Base-by-base conservation (phyloP, 2,888 invertebrate genomes). In the Nephrotoma flavescens region DNA sequence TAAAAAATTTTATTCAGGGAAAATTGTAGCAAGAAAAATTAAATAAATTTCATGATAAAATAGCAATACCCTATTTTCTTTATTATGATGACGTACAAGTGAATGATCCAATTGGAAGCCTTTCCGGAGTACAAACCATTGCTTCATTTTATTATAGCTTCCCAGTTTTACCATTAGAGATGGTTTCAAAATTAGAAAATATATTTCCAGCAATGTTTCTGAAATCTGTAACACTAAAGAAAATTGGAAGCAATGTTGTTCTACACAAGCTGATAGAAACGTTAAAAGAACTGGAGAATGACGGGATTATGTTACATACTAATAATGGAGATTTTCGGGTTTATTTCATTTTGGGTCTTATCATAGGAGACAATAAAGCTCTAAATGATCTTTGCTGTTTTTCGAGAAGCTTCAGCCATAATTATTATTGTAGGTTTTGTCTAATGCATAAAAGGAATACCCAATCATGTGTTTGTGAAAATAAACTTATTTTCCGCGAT, bases 361-460 rank as follows among this genome's bases (percentile, higher is more conserved):
- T 88, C 85, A 86, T 88, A 85, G 88, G 87, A 15, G 71, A 71
- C 19, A 71, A n/a, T 71, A n/a, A n/a, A 41, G 83, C 31, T 31
- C 6, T 83, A 31, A 87, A 86, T 86, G 86, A 86, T 84, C 86
- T 87, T 11, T 86, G 87, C 57, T 87, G 87, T 45, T 88, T 87
- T 85, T 87, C 86, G 19, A 87, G 52, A 57, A 87, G 87, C 41
- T 4, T 47, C 86, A 87, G 86, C 86, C 87, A 87, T 45, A 87
- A 88, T 87, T 88, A 86, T 87, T 88, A 86, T 86, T 87, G 88
- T 86, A 86, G 88, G 12, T 86, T 88, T 86, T 88, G 88, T 86
- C 6, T 19, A 41, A 83, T 41, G 19, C 41, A 19, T 2, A 83
- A 41, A 83, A 83, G 19, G 11, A 41, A 83, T 83, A 41, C 47